phyloP scores from a whole-genome alignment of 92 coral and sea anemone genomes.

The Parazoanthus darwini region DNA sequence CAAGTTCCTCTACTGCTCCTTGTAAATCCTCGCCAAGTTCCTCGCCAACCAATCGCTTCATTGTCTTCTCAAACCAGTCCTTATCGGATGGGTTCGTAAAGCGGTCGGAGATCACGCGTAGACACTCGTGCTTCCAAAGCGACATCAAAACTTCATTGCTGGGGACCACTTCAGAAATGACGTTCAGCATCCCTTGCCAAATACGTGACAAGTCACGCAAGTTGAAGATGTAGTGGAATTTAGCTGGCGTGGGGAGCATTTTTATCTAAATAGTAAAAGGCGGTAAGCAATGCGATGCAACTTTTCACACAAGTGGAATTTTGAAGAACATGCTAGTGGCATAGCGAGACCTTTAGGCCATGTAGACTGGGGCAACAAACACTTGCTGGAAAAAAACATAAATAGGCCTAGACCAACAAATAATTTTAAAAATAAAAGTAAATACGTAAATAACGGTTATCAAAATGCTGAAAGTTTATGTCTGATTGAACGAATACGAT shows the following conservation, averaged over 20 bases:
- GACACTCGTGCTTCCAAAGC: constrained; percentile 97
- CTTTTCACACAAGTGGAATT: background rate
- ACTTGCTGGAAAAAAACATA: background rate
- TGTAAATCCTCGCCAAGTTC: constrained; percentile 90
- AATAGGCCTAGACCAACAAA: too few relatives aligned
- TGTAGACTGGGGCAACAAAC: too few relatives aligned
- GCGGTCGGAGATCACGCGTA: constrained; percentile 92
- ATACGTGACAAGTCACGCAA: constrained; percentile 97
- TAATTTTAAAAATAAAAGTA: too few relatives aligned
- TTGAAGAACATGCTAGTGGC: too few relatives aligned
- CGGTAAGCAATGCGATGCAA: background rate
- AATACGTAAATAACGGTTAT: background rate
- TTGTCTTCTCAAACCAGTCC: constrained; percentile 99
- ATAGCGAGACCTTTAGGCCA: too few relatives aligned
- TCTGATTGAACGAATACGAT: background rate
- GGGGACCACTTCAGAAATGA: constrained; percentile 74
- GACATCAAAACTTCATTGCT: constrained; percentile 63
- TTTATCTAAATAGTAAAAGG: constrained; percentile 61
- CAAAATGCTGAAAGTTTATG: background rate
- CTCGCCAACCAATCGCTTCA: constrained; percentile 83
- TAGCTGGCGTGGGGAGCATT: constrained; percentile 98
- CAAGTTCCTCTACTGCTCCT: constrained; percentile 65
- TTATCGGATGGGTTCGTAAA: constrained; percentile 86
- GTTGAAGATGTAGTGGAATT: constrained; percentile 98
- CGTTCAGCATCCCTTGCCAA: constrained; percentile 96